These are phyloP conservation scores for Poecilia picta DNA, from an alignment of 2,797 vertebrate species.

Conservation along the genomic window DNA sequence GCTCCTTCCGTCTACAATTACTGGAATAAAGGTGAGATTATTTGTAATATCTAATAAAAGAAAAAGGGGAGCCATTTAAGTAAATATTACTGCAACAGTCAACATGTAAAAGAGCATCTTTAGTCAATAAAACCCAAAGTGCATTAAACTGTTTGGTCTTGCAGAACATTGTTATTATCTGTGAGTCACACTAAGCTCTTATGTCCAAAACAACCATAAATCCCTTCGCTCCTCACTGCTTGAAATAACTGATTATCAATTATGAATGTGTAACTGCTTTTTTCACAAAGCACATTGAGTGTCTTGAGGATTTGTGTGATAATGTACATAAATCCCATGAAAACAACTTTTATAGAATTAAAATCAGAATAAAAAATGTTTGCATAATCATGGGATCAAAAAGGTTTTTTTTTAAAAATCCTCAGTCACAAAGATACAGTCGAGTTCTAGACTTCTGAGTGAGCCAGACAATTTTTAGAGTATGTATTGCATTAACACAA, in stretches of 20 bases:
- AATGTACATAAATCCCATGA: conserved; percentile 2
- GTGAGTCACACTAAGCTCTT: conserved; percentile 9
- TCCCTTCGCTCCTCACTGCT: neutral
- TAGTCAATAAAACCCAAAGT: neutral
- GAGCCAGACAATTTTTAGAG: neutral
- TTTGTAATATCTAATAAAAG: neutral
- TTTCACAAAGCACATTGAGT: neutral
- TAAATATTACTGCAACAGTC: neutral
- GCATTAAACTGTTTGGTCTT: neutral
- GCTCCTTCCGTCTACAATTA: neutral
- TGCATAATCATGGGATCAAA: neutral
- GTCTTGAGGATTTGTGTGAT: neutral
- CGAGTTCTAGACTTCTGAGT: no score
- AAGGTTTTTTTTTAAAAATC: no score
- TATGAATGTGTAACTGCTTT: conserved; percentile 3
- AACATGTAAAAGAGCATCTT: neutral
- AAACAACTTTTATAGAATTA: neutral
- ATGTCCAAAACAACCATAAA: conserved; percentile 18
- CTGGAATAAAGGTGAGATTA: neutral
- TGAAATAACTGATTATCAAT: conserved; percentile 15
- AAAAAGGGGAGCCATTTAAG: conserved; percentile 2
- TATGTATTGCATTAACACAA: neutral
- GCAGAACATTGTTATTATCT: conserved; percentile 3
- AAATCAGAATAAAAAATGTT: neutral
- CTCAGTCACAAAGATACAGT: neutral